phyloP scores from a whole-genome alignment of 1,140 invertebrate species.

The Tribolium castaneum region DNA sequence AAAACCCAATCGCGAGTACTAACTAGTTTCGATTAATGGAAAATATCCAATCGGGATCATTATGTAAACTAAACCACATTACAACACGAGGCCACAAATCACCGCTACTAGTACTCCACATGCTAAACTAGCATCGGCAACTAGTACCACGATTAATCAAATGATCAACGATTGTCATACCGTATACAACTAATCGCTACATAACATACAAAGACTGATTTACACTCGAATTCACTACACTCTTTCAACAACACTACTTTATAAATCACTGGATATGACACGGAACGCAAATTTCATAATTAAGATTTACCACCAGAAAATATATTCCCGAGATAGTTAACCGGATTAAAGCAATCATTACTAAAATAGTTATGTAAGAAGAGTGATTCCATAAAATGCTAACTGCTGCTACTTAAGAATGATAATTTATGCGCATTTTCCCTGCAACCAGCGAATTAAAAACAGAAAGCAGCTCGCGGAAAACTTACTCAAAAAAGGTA shows the following conservation, averaged over 20 bases:
- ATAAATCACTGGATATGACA: no score
- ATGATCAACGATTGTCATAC: not conserved
- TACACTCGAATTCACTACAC: no score
- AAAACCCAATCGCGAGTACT: not conserved
- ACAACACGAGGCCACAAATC: not conserved
- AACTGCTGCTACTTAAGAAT: not conserved
- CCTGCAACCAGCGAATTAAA: not conserved
- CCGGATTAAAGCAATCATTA: not conserved
- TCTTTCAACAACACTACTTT: no score
- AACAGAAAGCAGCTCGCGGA: not conserved
- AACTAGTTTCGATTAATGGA: not conserved
- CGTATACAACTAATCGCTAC: not conserved
- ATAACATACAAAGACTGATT: no score
- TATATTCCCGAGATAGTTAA: slow-evolving; percentile 2
- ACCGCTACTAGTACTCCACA: not conserved
- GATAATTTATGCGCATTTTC: slow-evolving; percentile 5
- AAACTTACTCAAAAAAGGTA: not conserved
- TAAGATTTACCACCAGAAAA: not conserved
- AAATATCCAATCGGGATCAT: not conserved
- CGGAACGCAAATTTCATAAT: not conserved
- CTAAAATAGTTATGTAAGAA: slow-evolving; percentile 8
- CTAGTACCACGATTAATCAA: not conserved
- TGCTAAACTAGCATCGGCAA: not conserved
- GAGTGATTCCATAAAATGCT: not conserved
- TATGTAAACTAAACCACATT: not conserved